Base-by-base conservation (phyloP, 2,797 vertebrate genomes). In the Vireo griseus region DNA sequence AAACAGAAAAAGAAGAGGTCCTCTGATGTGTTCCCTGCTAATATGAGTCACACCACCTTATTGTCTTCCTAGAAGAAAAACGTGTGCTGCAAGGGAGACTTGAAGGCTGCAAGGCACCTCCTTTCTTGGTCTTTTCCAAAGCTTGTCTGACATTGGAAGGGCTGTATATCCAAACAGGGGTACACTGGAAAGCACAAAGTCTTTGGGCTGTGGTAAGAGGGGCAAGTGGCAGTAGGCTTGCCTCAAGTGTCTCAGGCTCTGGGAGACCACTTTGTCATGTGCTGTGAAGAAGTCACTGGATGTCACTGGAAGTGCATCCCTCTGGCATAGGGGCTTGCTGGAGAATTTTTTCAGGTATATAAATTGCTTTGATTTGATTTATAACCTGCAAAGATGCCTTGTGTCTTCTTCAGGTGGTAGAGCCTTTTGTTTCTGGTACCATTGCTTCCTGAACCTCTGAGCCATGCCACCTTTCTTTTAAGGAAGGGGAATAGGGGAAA, bases 231-330 rank as follows among this genome's bases (percentile, higher is more conserved):
- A 47, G 10, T 22, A 33, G 86, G 2, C 12, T 40, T 84, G 13
- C 17, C 40, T 71, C 28, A 20, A 3, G 29, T 24, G 22, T 76
- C 26, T 37, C 59, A 16, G 31, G 52, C 28, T 72, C 75, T 83
- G 65, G 42, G 67, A 42, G 26, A 17, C 13, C 25, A 5, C 4
- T 50, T 35, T 16, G 12, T n/a, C 2, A 1, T 0, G 0, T 29
- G 26, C 52, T 71, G 13, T 45, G 61, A 73, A 63, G 18, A 47
- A 68, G 37, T n/a, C 48, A 61, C 11, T 24, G 18, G 19, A 21
- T 2, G 2, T 45, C 67, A 65, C 9, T 3, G 5, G 20, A 77
- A 35, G 37, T 77, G 24, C 11, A 25, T 45, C n/a, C 6, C 37
- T 37, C 33, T 28, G 25, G 15, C 66, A 52, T 8, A 35, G 35